These are phyloP conservation scores for Diprion similis DNA, from an alignment of 1,140 invertebrate species.

Conservation along the genomic window DNA sequence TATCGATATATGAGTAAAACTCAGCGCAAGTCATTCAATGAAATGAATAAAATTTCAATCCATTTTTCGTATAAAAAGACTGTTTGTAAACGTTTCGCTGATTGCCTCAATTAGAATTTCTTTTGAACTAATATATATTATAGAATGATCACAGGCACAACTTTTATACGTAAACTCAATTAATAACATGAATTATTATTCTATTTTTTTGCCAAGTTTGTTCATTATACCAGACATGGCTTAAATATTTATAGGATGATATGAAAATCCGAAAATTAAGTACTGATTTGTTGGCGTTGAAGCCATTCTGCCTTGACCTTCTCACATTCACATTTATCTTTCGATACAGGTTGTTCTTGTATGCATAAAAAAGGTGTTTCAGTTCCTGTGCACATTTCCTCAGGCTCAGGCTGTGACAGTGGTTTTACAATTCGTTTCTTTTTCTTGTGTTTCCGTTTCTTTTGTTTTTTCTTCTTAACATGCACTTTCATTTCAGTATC, in stretches of 20 bases:
- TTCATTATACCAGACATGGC: no score
- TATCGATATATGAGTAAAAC: conserved; percentile 17
- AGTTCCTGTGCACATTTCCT: neutral
- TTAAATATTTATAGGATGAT: no score
- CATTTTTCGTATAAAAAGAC: conserved; percentile 17
- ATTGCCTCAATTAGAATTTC: neutral
- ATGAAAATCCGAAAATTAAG: neutral
- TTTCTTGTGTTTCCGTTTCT: neutral
- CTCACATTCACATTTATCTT: conserved; percentile 20
- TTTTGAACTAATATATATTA: conserved; percentile 12
- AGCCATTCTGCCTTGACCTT: conserved; percentile 5
- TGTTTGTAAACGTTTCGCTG: conserved; percentile 12
- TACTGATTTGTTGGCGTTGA: conserved; percentile 11
- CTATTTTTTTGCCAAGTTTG: no score
- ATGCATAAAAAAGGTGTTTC: neutral
- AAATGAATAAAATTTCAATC: conserved; percentile 17
- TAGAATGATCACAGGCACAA: no score
- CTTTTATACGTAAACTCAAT: no score
- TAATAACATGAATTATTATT: no score
- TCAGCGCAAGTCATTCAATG: conserved; percentile 10
- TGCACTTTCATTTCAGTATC: neutral
- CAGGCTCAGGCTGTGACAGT: neutral
- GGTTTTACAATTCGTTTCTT: neutral
- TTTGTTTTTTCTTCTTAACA: neutral
- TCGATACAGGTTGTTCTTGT: neutral